A percentile compares a stretch with the other conserved stretches of the same genome.
These are phyloP conservation scores for Phenganax stokvisi DNA, from an alignment of 92 coral and sea anemone species.

Conservation along the genomic window DNA sequence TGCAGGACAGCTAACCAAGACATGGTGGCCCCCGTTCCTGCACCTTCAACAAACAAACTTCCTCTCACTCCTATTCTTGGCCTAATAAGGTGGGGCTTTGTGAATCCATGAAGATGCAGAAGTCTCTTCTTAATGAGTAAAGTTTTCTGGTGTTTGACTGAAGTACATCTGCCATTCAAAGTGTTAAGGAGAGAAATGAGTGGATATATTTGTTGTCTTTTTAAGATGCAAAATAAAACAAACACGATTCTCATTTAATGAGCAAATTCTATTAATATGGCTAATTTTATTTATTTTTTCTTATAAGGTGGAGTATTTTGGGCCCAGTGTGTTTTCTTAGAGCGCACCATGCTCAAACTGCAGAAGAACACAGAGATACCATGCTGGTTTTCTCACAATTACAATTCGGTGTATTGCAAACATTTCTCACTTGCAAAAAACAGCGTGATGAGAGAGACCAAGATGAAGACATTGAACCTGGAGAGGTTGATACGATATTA, in stretches of 20 bases:
- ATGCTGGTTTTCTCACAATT: slow-evolving; percentile 73
- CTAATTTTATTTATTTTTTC: background rate
- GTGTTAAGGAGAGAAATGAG: too few species aligned
- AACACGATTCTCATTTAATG: too few species aligned
- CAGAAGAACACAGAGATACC: slow-evolving; percentile 22
- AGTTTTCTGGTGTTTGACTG: too few species aligned
- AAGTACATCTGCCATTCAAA: too few species aligned
- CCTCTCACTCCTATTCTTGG: slow-evolving; percentile 45
- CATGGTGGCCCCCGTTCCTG: slow-evolving; percentile 16
- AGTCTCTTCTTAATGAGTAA: too few species aligned
- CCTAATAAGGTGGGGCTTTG: slow-evolving; percentile 51
- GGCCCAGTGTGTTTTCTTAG: slow-evolving; percentile 43
- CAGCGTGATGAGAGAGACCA: slow-evolving; percentile 61
- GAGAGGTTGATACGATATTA: slow-evolving; percentile 49
- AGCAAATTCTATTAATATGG: too few species aligned
- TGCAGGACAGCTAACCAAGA: slow-evolving; percentile 46
- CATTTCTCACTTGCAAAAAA: slow-evolving; percentile 70
- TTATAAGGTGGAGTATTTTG: slow-evolving; percentile 78
- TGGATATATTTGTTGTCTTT: too few species aligned
- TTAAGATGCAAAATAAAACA: too few species aligned
- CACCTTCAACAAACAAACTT: slow-evolving; percentile 48
- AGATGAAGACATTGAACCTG: slow-evolving; percentile 90
- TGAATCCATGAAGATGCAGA: background rate
- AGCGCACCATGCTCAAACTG: background rate
- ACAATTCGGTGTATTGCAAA: slow-evolving; percentile 82